Evolutionary conservation across 2,888 invertebrate species (phyloP), one percentile per base, ranked within the genome.

Genomic region (Apeira syringaria): DNA sequence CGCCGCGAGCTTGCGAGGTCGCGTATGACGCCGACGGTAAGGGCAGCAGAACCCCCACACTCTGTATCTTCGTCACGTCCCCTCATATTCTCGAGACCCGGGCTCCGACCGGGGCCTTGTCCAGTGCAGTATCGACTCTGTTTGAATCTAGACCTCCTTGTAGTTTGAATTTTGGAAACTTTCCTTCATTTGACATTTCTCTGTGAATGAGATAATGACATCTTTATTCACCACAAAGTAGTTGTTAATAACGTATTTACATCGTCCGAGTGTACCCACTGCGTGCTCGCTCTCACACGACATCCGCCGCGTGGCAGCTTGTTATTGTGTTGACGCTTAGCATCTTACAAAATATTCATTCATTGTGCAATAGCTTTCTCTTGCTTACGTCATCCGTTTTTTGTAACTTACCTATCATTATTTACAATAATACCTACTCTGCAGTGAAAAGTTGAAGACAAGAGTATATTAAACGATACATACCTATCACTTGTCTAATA

Each of bases 11-110:
- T 74, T 91, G 91, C 69, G 94, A 94, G 86, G 91, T 94, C 72
- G 94, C 94, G 64, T 94, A 90, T 85, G 94, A 94, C 89, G 91
- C 93, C 83, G 94, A 94, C 76, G 94, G 94, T 92, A 94, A 92
- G 91, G 87, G 84, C 81, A 76, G 69, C 81, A 84, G 84, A 79
- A 76, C 74, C 69, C 66, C 55, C 64, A 64, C 59, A 71, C 59
- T 68, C 75, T 77, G 78, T 77, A 69, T 71, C 84, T 84, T 82
- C 84, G 82, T 82, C 82, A 75, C 70, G 64, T 71, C 76, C 80
- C 71, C 61, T 55, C 61, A 51, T 56, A 55, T 49, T 57, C 27
- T 48, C 39, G 47, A 47, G 54, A 32, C 44, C 30, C 34, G 47
- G 34, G 40, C 40, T 47, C 38, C 40, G 36, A 43, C 43, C 42